Evolutionary conservation across 2,113 vertebrate species (phyloP).

Genomic region (Vimba vimba): DNA sequence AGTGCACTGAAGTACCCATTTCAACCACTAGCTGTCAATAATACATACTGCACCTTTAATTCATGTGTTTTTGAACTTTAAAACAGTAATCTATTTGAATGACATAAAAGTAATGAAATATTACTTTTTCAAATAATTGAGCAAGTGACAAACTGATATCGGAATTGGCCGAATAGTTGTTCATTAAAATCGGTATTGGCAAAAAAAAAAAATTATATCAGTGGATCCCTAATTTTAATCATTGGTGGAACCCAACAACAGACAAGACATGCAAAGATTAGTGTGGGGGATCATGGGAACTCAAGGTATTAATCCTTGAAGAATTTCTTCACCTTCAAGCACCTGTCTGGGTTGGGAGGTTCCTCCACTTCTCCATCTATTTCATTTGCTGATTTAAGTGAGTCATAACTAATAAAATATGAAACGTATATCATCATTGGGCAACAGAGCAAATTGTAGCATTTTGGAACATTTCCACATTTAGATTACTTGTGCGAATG

Average conservation of each 20-base stretch:
- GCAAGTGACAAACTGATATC: too few relatives aligned
- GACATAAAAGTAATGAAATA: too few relatives aligned
- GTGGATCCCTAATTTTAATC: background rate
- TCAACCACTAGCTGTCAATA: too few relatives aligned
- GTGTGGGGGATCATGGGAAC: background rate
- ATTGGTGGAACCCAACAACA: background rate
- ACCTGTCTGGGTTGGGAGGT: conserved; percentile 83
- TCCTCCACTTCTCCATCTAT: conserved; percentile 91
- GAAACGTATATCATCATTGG: background rate
- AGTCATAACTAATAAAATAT: conserved; percentile 84
- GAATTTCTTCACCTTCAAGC: conserved; percentile 82
- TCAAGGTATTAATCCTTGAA: background rate
- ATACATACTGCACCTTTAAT: too few relatives aligned
- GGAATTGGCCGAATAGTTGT: too few relatives aligned
- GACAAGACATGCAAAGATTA: background rate
- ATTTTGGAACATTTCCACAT: background rate
- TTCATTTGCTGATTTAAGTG: conserved; percentile 87
- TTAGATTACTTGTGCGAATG: background rate
- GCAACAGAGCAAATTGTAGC: background rate
- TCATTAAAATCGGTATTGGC: too few relatives aligned
- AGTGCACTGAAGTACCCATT: too few relatives aligned
- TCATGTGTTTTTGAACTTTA: too few relatives aligned
- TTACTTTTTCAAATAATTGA: too few relatives aligned
- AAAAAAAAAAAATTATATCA: too few relatives aligned
- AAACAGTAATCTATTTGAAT: too few relatives aligned